Evolutionary conservation across 92 coral and sea anemone species (phyloP).

Genomic region (Chrysogorgia sp.): DNA sequence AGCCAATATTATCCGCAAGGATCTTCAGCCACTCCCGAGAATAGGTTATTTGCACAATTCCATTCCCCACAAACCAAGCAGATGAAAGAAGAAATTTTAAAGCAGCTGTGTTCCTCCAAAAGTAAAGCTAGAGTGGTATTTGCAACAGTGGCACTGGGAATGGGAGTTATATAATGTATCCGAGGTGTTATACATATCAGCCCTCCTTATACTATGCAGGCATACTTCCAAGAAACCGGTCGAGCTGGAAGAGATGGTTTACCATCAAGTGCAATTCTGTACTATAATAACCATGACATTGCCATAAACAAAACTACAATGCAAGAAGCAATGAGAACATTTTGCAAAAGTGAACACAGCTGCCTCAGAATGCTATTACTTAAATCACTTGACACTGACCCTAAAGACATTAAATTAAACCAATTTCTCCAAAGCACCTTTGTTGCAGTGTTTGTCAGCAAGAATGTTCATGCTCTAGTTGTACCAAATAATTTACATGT

Average conservation of each 20-base stretch:
- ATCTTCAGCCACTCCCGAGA: constrained; percentile 2
- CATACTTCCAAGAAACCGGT: constrained; percentile 66
- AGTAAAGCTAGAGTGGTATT: constrained; percentile 58
- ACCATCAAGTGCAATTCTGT: constrained; percentile 40
- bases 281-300: no score
- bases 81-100: constrained; percentile 59
- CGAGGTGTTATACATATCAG: constrained; percentile 49
- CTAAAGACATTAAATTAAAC: neutral
- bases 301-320: constrained; percentile 29
- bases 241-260: constrained; percentile 61
- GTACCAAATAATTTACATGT: neutral
- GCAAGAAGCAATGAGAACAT: constrained; percentile 8
- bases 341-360: neutral
- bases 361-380: no score
- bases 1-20: constrained; percentile 24
- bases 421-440: constrained; percentile 14
- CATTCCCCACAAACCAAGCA: no score
- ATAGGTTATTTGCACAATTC: constrained; percentile 25
- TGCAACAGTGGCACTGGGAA: constrained; percentile 69
- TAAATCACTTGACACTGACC: constrained; percentile 6
- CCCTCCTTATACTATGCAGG: constrained; percentile 57
- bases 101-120: constrained; percentile 22
- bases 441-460: constrained; percentile 19
- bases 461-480: constrained; percentile 3
- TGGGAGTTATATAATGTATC: constrained; percentile 54